These are phyloP conservation scores for Pyrgus malvae DNA, from an alignment of 2,888 invertebrate species.

Conservation along the genomic window DNA sequence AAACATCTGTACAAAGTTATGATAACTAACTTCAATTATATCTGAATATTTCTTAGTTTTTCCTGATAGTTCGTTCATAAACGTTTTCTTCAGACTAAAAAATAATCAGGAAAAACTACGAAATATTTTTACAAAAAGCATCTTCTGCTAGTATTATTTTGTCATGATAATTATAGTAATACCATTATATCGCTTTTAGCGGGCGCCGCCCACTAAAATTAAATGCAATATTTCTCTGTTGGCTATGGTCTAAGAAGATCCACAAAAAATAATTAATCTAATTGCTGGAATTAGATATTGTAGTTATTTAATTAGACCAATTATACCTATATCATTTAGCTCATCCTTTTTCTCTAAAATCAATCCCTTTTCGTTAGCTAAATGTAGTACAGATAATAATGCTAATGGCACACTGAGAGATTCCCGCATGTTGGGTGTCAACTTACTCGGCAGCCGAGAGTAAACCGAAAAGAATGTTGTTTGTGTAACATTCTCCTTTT, in stretches of 20 bases:
- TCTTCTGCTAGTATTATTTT: too few relatives aligned
- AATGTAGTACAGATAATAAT: slow-evolving; percentile 90
- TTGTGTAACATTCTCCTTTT: slow-evolving; percentile 60
- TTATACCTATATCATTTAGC: slow-evolving; percentile 77
- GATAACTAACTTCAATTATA: slow-evolving; percentile 1
- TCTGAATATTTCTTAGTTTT: too few relatives aligned
- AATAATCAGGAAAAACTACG: neutral
- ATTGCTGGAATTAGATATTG: too few relatives aligned
- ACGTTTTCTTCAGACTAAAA: neutral
- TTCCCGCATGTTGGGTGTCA: slow-evolving; percentile 84
- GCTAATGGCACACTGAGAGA: slow-evolving; percentile 90
- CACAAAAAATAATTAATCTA: too few relatives aligned
- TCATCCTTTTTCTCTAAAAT: slow-evolving; percentile 75
- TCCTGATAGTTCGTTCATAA: neutral
- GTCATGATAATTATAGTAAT: too few relatives aligned
- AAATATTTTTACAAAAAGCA: slow-evolving; percentile 4
- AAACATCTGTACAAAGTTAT: slow-evolving; percentile 36
- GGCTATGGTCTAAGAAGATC: too few relatives aligned
- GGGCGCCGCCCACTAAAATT: too few relatives aligned
- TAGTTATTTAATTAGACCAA: slow-evolving; percentile 54
- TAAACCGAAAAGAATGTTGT: slow-evolving; percentile 82
- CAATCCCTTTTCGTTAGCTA: slow-evolving; percentile 90
- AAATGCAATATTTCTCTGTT: too few relatives aligned
- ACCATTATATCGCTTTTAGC: too few relatives aligned
- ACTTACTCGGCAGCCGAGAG: slow-evolving; percentile 75